Conservation (phyloP, 2,888 invertebrate genomes). For the Carterocephalus palaemon region DNA sequence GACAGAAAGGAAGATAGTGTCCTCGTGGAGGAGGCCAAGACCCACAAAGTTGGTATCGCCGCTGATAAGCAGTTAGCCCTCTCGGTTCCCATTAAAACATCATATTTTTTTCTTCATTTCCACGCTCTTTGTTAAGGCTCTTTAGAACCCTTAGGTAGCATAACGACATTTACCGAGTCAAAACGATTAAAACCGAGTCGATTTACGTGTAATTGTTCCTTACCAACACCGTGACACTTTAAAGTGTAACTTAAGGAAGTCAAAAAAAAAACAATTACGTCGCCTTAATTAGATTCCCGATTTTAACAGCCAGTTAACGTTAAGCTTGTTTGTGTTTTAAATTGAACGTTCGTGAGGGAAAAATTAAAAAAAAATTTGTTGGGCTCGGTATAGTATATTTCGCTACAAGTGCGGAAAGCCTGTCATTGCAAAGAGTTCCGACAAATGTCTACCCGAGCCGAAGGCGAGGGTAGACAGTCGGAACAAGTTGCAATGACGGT, state of each 20-base stretch:
- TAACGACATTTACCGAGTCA: constrained; percentile 36
- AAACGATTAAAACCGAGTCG: constrained; percentile 45
- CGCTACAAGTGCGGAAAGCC: too few relatives aligned
- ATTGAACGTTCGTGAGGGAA: too few relatives aligned
- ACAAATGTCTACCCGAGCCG: too few relatives aligned
- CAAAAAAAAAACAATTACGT: constrained; percentile 21
- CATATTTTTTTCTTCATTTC: neutral
- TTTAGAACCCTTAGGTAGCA: neutral
- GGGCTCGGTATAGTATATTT: too few relatives aligned
- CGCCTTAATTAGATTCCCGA: neutral
- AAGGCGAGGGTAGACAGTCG: too few relatives aligned
- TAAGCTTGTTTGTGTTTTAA: too few relatives aligned
- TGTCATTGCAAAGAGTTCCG: too few relatives aligned
- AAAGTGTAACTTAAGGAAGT: constrained; percentile 30
- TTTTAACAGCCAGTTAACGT: constrained; percentile 1
- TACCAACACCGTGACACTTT: constrained; percentile 38
- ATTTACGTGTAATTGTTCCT: constrained; percentile 53
- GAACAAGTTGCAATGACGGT: too few relatives aligned
- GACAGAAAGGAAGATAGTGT: too few relatives aligned
- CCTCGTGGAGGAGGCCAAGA: too few relatives aligned
- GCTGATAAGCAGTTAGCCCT: neutral
- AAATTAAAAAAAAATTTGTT: too few relatives aligned
- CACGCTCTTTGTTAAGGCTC: neutral
- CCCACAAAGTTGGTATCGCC: too few relatives aligned
- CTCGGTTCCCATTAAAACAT: neutral